Conservation (phyloP, 2,113 vertebrate species). For the Vidua chalybeata region DNA sequence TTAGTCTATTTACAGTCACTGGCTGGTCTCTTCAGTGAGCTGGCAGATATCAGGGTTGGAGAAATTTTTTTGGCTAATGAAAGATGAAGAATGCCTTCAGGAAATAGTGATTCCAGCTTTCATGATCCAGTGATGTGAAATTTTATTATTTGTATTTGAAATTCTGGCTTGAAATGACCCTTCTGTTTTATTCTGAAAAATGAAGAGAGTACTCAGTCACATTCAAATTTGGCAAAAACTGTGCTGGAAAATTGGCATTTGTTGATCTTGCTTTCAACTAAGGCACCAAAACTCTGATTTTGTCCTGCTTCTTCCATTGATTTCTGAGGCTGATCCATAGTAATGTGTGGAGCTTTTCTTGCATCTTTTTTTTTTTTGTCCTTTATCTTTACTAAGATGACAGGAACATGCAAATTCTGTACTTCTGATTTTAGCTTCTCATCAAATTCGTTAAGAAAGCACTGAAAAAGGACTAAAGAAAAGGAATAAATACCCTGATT, state of each 20-base stretch:
- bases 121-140: not conserved
- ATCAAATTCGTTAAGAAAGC: not conserved
- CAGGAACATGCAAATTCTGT: not conserved
- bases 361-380: not conserved
- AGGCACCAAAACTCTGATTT: not conserved
- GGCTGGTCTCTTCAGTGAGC: not conserved
- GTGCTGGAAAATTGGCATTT: not conserved
- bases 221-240: not conserved
- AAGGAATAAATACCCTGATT: not conserved
- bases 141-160: not conserved
- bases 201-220: not conserved
- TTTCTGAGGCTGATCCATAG: not conserved
- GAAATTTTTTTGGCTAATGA: not conserved
- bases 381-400: not conserved
- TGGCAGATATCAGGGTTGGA: not conserved
- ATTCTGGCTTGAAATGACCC: not conserved
- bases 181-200: not conserved
- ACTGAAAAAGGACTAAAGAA: not conserved
- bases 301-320: not conserved
- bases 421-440: not conserved
- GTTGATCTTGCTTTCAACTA: not conserved
- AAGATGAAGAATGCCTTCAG: conserved; percentile 13
- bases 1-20: not conserved
- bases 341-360: not conserved
- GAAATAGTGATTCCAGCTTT: not conserved